Conservation (phyloP, 1,140 invertebrate species). For the Chironomus tepperi region DNA sequence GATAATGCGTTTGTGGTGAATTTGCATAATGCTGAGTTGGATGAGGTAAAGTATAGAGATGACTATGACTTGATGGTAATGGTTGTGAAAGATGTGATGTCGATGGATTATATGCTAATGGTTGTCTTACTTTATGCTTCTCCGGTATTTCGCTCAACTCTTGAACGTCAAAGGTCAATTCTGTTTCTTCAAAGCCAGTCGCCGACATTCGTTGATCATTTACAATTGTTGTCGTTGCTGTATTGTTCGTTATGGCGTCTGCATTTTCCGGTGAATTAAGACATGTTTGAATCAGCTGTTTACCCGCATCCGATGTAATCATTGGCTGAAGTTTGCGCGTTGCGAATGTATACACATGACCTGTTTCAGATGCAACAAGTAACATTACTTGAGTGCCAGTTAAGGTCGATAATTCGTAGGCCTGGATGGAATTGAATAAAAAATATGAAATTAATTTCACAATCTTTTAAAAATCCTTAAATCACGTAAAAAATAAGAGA, state of each 20-base stretch:
- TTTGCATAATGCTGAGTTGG: constrained; percentile 14
- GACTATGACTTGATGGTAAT: constrained; percentile 13
- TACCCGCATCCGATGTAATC: constrained; percentile 95
- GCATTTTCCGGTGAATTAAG: constrained; percentile 93
- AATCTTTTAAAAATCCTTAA: not conserved
- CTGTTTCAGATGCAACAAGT: constrained; percentile 83
- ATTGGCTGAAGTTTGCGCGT: constrained; percentile 95
- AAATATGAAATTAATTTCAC: constrained; percentile 4
- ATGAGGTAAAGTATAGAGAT: constrained; percentile 19
- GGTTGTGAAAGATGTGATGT: not conserved
- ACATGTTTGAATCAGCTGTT: constrained; percentile 93
- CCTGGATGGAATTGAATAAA: constrained; percentile 48
- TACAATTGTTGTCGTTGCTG: constrained; percentile 29
- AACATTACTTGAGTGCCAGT: constrained; percentile 98
- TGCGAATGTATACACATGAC: constrained; percentile 97
- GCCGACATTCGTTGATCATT: constrained; percentile 87
- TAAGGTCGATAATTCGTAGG: constrained; percentile 92
- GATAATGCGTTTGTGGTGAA: constrained; percentile 2
- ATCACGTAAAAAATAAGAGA: not conserved
- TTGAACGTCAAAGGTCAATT: constrained; percentile 58
- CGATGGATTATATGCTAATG: constrained; percentile 18
- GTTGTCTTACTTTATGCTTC: constrained; percentile 22
- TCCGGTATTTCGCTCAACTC: not conserved
- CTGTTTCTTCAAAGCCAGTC: constrained; percentile 92
- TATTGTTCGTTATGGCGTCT: constrained; percentile 41